Base-by-base conservation (phyloP, 2,888 invertebrate species). In the Phania funesta region DNA sequence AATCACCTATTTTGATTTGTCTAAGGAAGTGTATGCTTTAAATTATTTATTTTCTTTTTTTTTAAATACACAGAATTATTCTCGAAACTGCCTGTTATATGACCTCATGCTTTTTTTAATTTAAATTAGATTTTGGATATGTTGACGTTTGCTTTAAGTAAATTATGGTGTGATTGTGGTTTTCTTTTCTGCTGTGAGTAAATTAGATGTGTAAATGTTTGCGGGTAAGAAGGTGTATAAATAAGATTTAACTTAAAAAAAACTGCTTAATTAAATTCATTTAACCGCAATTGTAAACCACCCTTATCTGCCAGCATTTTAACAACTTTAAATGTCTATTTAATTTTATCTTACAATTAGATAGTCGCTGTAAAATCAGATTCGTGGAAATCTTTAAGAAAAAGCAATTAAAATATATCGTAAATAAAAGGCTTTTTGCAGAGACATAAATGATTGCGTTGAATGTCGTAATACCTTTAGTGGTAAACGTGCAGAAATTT, bases 181-280 rank as follows among this genome's bases (percentile, higher is more conserved):
- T 35, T 56, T 46, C 32, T 54, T 54, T 58, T 71, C 11, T 35
- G 9, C 50, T 29, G 1, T 16, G 1, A 41, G 20, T 38, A 48
- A 65, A 71, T 50, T 16, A 52, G 8, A 16, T 64, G 50, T 52
- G 56, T 16, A 73, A 62, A 52, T 60, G 18, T 11, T 48, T 68
- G 38, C 2, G 38, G 11, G 4, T 29, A 16, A 26, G 32, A 32
- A 22, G 20, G 16, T 20, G 4, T 41, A 1, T n/a, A 44, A 18
- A 48, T 70, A 46, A 52, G 44, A 54, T 56, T 46, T 38, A 20
- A 70, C 46, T 54, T 29, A 64, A 52, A 58, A 67, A 41, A 32
- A n/a, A n/a, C n/a, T 60, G 46, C 65, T 73, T 73, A 67, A 79
- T 79, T 50, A 73, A 73, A 60, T 60, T 73, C 50, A 73, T 65